Evolutionary conservation across 2,797 vertebrate genomes (phyloP), one percentile per base, ranked within the genome.

Genomic region (Cyclura pinguis): DNA sequence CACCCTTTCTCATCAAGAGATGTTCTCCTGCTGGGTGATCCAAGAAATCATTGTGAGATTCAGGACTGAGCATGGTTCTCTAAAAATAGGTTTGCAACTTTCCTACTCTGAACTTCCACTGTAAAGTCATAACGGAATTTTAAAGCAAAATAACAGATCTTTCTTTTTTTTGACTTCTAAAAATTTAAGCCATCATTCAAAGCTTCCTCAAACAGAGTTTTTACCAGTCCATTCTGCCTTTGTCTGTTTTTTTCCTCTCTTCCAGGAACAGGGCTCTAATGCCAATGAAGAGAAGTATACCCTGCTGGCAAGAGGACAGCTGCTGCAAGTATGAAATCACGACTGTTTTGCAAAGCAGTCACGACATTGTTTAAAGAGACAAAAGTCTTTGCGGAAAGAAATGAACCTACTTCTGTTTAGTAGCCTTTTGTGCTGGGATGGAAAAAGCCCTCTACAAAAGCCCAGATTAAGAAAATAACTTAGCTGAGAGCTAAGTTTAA

Each of bases 61-160:
- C 64, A 80, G 18, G 69, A 80, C 57, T 22, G 35, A 62, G n/a
- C 0, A 59, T 52, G 47, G 32, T 69, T 85, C 32, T 52, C 57
- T 78, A 91, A 90, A 94, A 93, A 76, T 0, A 85, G 82, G 87
- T 76, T 42, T 74, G 42, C 38, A 50, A 42, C 14, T 91, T 86
- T 78, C 85, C 82, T 91, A 57, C n/a, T 91, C 24, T 57, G 20
- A 90, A 81, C 86, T 92, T 89, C 89, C 92, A 93, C 91, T 92
- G 84, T 88, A 80, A 74, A 91, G 73, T 84, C 91, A 88, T 74
- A 82, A 62, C 88, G 85, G 85, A 92, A 73, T 76, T 81, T 50
- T 47, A 24, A 85, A 89, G 38, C 20, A 82, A 52, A 50, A 38
- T 42, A 57, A 69, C 42, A 55, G 38, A 4, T 6, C 9, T n/a